Evolutionary conservation across 2,797 vertebrate genomes (phyloP).

Genomic region (Craterocephalus amniculus): DNA sequence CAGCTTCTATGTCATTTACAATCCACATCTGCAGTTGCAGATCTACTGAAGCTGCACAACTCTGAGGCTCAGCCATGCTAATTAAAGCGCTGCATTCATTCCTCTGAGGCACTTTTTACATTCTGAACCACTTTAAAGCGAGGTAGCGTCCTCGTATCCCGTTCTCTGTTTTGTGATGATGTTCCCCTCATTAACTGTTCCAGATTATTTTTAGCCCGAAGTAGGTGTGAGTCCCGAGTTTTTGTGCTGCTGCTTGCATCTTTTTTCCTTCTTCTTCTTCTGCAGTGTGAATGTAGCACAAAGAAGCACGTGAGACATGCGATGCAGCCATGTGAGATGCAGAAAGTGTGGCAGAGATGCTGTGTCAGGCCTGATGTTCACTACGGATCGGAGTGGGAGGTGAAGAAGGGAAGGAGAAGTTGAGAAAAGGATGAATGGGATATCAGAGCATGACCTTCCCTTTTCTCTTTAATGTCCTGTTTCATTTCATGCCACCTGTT

Average conservation of each 20-base stretch:
- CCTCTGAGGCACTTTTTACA: constrained; percentile 43
- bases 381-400: constrained; percentile 24
- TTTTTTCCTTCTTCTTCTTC: not conserved
- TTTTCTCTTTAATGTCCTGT: no score
- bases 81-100: constrained; percentile 41
- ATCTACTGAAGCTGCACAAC: constrained; percentile 4
- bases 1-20: constrained; percentile 43
- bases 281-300: constrained; percentile 19
- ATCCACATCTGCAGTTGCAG: constrained; percentile 38
- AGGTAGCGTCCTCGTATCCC: constrained; percentile 6
- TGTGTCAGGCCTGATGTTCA: constrained; percentile 34
- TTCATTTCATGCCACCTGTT: no score
- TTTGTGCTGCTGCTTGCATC: constrained; percentile 13
- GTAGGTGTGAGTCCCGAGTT: constrained; percentile 12
- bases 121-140: constrained; percentile 39
- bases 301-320: constrained; percentile 43
- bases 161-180: constrained; percentile 3
- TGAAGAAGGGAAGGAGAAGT: not conserved
- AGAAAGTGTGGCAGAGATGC: constrained; percentile 26
- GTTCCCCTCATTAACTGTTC: constrained; percentile 3
- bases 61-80: constrained; percentile 32
- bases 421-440: not conserved
- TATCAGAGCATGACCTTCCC: not conserved
- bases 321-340: constrained; percentile 55
- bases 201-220: constrained; percentile 20